phyloP scores from a whole-genome alignment of 2,888 invertebrate genomes.

The Dusona sp. region DNA sequence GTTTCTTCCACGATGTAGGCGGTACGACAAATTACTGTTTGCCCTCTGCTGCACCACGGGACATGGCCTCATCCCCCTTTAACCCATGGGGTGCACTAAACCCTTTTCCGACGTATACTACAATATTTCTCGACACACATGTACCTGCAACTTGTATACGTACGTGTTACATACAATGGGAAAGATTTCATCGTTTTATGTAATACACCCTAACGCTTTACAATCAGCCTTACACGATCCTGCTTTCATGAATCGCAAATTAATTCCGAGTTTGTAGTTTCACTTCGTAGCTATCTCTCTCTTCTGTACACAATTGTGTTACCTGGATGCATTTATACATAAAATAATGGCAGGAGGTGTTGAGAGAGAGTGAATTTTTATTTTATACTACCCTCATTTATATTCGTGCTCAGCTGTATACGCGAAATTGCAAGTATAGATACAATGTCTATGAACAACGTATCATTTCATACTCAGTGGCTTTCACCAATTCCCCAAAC shows the following conservation, averaged over 20 bases:
- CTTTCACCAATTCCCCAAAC: neutral
- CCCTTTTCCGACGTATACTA: conserved; percentile 28
- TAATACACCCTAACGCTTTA: conserved; percentile 52
- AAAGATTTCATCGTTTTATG: neutral
- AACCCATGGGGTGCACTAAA: conserved; percentile 45
- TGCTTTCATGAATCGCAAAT: conserved; percentile 66
- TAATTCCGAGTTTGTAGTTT: conserved; percentile 56
- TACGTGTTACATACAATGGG: neutral
- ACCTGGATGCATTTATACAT: neutral
- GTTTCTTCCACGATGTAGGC: conserved; percentile 57
- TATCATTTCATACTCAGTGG: neutral
- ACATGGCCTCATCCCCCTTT: conserved; percentile 38
- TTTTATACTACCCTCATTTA: conserved; percentile 28
- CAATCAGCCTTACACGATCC: conserved; percentile 64
- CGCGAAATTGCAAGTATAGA: neutral
- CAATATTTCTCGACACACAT: conserved; percentile 41
- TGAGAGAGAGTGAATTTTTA: conserved; percentile 50
- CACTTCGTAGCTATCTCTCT: conserved; percentile 17
- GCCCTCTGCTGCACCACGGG: conserved; percentile 57
- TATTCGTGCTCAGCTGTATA: conserved; percentile 1
- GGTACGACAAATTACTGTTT: conserved; percentile 66
- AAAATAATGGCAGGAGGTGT: conserved; percentile 24
- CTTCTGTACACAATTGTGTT: conserved; percentile 1
- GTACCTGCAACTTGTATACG: neutral
- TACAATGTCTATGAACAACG: neutral